phyloP scores from a whole-genome alignment of 2,113 vertebrate genomes.

The Melanerpes aurifrons region DNA sequence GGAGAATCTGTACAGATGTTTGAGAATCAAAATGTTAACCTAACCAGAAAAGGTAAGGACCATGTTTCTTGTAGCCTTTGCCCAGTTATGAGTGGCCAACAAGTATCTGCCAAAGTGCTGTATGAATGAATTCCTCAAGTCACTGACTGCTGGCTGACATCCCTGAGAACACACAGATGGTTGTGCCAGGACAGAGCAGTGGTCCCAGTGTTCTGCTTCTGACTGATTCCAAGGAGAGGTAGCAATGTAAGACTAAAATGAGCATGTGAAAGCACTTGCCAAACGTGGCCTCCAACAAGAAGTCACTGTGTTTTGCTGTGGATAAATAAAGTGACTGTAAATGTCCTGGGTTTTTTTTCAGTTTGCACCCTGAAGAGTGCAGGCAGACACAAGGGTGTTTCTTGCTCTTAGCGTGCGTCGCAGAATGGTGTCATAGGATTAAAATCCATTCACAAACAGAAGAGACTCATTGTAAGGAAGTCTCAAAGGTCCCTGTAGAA shows the following conservation, averaged over 20 bases:
- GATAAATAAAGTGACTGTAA: background rate
- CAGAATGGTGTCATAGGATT: background rate
- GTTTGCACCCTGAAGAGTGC: background rate
- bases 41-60: slow-evolving; percentile 88
- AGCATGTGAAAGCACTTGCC: background rate
- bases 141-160: background rate
- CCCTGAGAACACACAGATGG: background rate
- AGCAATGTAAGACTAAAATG: background rate
- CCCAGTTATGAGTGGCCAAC: background rate
- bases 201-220: background rate
- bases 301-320: background rate
- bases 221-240: background rate
- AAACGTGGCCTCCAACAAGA: background rate
- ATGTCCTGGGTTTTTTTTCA: background rate
- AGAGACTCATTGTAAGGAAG: background rate
- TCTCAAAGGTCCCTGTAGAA: background rate
- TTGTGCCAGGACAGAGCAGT: background rate
- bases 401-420: background rate
- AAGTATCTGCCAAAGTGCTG: background rate
- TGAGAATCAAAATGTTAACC: slow-evolving; percentile 94
- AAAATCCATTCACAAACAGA: background rate
- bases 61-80: background rate
- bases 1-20: slow-evolving; percentile 99
- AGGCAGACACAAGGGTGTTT: background rate
- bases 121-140: background rate